phyloP scores from a whole-genome alignment of 2,888 invertebrate species.

The Flabesymbios commensalis region DNA sequence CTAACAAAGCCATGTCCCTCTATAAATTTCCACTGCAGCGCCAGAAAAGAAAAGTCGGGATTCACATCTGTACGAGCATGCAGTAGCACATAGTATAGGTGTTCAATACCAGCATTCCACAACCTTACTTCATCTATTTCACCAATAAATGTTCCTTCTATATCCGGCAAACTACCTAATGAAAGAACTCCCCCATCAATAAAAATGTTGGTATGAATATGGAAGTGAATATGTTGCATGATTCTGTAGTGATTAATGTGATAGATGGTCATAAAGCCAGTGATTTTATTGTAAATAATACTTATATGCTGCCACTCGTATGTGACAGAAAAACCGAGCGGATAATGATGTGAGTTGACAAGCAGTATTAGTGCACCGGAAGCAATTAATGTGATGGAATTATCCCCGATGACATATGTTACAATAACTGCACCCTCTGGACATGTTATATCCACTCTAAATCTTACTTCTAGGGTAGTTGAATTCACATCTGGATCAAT shows the following conservation, averaged over 20 bases:
- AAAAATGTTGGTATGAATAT: background rate
- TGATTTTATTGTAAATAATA: too few species aligned
- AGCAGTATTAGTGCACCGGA: too few species aligned
- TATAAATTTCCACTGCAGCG: slow-evolving; percentile 25
- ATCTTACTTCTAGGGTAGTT: too few species aligned
- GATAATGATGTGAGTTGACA: too few species aligned
- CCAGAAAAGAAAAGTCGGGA: slow-evolving; percentile 12
- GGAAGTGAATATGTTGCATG: background rate
- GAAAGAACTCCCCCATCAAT: background rate
- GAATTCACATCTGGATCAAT: too few species aligned
- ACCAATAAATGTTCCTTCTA: slow-evolving; percentile 18
- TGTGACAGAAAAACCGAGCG: too few species aligned
- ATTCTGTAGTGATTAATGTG: background rate
- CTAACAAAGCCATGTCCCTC: slow-evolving; percentile 19
- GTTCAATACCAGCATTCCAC: slow-evolving; percentile 34
- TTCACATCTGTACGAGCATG: background rate
- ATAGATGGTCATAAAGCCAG: too few species aligned
- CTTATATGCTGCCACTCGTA: too few species aligned
- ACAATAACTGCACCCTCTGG: too few species aligned
- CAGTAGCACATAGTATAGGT: slow-evolving; percentile 25
- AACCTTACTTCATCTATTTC: slow-evolving; percentile 33
- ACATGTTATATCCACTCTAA: too few species aligned
- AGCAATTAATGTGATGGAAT: too few species aligned
- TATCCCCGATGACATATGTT: too few species aligned
- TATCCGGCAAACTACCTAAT: background rate